phyloP scores from a whole-genome alignment of 2,113 vertebrate genomes.

The Corapipo altera region DNA sequence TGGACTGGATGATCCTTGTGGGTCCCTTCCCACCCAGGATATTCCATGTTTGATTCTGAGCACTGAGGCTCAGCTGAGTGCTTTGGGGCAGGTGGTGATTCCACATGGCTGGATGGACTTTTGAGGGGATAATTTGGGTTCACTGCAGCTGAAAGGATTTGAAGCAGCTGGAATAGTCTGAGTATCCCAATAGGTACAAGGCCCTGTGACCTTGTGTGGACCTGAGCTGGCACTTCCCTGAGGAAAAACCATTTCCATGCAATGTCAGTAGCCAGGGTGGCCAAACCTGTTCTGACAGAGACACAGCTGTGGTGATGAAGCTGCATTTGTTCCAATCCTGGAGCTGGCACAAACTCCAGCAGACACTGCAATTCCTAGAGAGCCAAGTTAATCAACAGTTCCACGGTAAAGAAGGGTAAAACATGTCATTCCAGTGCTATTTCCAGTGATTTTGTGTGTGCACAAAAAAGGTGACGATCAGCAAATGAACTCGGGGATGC shows the following conservation, averaged over 20 bases:
- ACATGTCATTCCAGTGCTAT: not conserved
- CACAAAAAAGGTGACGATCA: not conserved
- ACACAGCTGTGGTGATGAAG: not conserved
- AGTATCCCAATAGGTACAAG: not conserved
- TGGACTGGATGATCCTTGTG: not conserved
- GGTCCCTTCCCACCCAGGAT: rapidly evolving
- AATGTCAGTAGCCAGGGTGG: not conserved
- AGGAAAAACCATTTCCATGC: not conserved
- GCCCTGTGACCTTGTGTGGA: not conserved
- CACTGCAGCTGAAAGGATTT: not conserved
- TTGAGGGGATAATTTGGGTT: not conserved
- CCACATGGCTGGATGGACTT: not conserved
- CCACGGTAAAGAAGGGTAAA: not conserved
- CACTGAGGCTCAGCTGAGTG: not conserved
- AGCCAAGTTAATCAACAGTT: not conserved
- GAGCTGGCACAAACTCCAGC: not conserved
- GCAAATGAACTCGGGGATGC: not conserved
- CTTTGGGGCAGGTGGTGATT: not conserved
- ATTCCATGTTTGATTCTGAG: too few relatives aligned
- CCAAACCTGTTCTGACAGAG: not conserved
- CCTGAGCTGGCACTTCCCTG: not conserved
- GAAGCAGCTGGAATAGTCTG: not conserved
- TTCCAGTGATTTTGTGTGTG: not conserved
- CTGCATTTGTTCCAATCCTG: not conserved
- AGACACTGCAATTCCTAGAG: not conserved